Evolutionary conservation across 1,140 invertebrate genomes (phyloP).

Genomic region (Streblospio benedicti): DNA sequence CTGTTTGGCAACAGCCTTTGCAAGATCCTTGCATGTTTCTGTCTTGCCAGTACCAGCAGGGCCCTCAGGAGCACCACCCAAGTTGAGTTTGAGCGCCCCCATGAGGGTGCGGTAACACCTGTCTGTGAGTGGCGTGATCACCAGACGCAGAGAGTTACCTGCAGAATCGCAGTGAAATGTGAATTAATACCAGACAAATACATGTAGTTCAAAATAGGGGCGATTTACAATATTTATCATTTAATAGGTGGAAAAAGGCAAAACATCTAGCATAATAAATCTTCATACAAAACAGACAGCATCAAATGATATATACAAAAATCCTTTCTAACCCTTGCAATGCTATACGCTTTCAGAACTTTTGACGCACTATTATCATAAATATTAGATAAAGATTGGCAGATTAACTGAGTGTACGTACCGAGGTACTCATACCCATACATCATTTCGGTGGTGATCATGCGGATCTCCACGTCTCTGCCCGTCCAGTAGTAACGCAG

Average conservation of each 20-base stretch:
- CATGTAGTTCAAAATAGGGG: too few species aligned
- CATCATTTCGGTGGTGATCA: constrained; percentile 48
- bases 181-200: too few species aligned
- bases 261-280: too few species aligned
- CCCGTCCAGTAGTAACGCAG: constrained; percentile 45
- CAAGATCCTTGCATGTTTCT: constrained; percentile 62
- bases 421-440: constrained; percentile 50
- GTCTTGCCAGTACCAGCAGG: constrained; percentile 58
- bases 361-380: too few species aligned
- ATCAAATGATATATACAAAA: too few species aligned
- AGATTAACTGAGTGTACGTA: too few species aligned
- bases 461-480: constrained; percentile 40
- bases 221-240: too few species aligned
- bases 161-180: neutral
- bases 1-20: constrained; percentile 49
- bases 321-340: too few species aligned
- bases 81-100: constrained; percentile 47
- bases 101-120: constrained; percentile 47
- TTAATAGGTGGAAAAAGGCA: too few species aligned
- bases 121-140: constrained; percentile 49
- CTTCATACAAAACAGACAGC: too few species aligned
- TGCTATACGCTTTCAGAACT: too few species aligned
- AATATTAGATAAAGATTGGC: too few species aligned
- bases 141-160: constrained; percentile 26
- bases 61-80: constrained; percentile 48